A percentile compares a stretch with the other conserved stretches of the same genome.
phyloP scores from a whole-genome alignment of 2,113 vertebrate genomes.

The Spea multiplicata region DNA sequence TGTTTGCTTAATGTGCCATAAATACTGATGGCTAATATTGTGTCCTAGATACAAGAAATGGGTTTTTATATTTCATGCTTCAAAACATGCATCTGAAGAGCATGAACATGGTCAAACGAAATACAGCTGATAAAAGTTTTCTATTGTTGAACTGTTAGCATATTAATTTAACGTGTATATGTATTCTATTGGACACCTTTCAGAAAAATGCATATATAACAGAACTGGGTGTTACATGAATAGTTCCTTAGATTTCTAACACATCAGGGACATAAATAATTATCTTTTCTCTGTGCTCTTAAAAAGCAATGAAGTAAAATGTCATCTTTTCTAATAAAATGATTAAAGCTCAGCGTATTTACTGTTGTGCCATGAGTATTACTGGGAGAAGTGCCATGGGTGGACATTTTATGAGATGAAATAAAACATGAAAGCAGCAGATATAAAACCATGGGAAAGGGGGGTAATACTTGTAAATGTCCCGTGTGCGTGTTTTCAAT shows the following conservation, averaged over 20 bases:
- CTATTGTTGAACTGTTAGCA: too few species aligned
- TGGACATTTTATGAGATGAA: not conserved
- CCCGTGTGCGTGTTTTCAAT: not conserved
- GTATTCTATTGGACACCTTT: too few species aligned
- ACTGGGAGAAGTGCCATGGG: slow-evolving; percentile 9
- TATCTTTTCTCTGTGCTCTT: not conserved
- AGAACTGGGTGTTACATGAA: too few species aligned
- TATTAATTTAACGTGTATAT: too few species aligned
- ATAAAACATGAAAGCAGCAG: slow-evolving; percentile 12
- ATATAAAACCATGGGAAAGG: not conserved
- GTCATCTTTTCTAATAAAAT: slow-evolving; percentile 8
- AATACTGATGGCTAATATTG: not conserved
- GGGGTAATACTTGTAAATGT: not conserved
- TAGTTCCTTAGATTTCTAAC: not conserved
- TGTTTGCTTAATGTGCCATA: not conserved
- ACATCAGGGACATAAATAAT: not conserved
- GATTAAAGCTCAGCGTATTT: slow-evolving; percentile 1
- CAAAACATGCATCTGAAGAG: not conserved
- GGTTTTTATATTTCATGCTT: not conserved
- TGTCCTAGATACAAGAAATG: not conserved
- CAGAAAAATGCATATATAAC: too few species aligned
- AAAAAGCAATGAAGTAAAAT: slow-evolving; percentile 3
- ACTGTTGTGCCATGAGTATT: not conserved
- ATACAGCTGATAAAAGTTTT: too few species aligned
- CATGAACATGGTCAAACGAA: too few species aligned